These are phyloP conservation scores for Meandrina meandrites DNA, from an alignment of 92 coral and sea anemone genomes.

Conservation along the genomic window DNA sequence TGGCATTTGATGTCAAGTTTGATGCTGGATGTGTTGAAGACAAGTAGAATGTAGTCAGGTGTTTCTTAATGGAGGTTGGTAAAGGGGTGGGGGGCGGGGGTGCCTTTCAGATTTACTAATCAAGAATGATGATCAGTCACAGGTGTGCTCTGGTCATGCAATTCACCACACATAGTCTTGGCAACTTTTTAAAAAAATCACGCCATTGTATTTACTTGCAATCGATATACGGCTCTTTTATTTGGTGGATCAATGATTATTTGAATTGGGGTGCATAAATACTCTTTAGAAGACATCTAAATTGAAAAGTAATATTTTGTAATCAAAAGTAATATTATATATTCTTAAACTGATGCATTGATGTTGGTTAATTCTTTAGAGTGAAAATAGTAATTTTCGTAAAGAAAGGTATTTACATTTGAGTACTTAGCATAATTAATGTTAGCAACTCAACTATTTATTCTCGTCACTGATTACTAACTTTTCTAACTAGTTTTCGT, in stretches of 20 bases:
- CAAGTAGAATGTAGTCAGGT: no score
- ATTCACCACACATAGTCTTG: no score
- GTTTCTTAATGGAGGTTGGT: no score
- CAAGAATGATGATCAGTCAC: no score
- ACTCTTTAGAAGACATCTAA: background rate
- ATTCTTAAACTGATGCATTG: background rate
- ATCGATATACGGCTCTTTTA: background rate
- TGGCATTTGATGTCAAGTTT: background rate
- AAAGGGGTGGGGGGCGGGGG: no score
- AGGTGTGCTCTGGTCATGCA: no score
- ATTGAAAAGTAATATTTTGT: background rate
- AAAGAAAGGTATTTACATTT: conserved; percentile 5
- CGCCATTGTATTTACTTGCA: background rate
- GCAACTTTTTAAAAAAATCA: background rate
- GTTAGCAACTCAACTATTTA: conserved; percentile 20
- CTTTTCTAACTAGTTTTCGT: conserved; percentile 2
- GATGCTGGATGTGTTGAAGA: no score
- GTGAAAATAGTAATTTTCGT: background rate
- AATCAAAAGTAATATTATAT: background rate
- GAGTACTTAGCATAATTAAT: background rate
- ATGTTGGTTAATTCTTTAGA: background rate
- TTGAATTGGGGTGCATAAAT: background rate
- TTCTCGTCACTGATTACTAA: conserved; percentile 10
- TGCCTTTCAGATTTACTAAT: no score
- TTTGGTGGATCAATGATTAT: background rate